Percentiles rank a stretch among this genome's conserved stretches.
These are phyloP conservation scores for Parotia lawesii DNA, from an alignment of 2,113 vertebrate genomes.

Conservation along the genomic window DNA sequence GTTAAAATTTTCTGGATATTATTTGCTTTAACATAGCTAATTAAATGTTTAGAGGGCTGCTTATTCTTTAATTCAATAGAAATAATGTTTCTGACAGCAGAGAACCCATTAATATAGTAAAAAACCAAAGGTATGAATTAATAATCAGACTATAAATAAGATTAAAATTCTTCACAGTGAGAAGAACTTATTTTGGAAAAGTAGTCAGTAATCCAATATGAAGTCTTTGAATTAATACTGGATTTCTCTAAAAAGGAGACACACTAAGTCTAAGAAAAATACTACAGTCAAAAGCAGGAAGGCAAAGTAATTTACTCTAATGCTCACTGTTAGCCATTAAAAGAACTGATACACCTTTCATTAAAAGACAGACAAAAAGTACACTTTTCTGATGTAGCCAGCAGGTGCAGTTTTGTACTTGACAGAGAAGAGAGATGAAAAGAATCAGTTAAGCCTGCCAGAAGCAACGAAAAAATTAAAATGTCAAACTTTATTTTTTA, in stretches of 20 bases:
- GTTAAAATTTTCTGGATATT: background rate
- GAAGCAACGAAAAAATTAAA: constrained; percentile 15
- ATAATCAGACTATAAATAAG: background rate
- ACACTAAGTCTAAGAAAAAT: background rate
- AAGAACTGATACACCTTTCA: background rate
- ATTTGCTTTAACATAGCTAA: background rate
- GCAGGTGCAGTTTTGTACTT: background rate
- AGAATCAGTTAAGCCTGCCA: background rate
- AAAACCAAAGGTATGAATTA: background rate
- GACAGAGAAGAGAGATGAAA: background rate
- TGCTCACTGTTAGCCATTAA: background rate
- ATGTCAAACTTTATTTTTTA: background rate
- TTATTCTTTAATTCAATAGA: background rate
- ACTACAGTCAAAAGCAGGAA: background rate
- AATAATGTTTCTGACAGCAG: background rate
- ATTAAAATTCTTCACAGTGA: background rate
- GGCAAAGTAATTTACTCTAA: background rate
- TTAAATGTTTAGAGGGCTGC: background rate
- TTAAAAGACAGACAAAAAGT: background rate
- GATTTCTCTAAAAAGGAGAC: background rate
- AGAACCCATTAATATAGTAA: background rate
- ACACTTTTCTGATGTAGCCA: background rate
- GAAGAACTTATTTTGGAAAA: background rate
- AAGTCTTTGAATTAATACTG: background rate
- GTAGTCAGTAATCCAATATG: background rate